Conservation (phyloP, 1,140 invertebrate genomes). For the Psilanteris sp. region DNA sequence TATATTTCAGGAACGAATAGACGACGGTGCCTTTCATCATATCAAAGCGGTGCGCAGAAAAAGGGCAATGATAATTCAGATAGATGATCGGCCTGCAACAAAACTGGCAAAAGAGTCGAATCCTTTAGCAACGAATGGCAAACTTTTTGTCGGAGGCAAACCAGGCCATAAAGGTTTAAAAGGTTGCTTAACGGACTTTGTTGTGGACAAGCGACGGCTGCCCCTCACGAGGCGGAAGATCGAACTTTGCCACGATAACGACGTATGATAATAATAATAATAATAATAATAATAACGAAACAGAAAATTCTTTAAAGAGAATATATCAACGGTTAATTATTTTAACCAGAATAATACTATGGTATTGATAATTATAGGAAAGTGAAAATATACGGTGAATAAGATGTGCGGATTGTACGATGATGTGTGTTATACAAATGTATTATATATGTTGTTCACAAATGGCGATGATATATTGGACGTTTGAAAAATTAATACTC, state of each 20-base stretch:
- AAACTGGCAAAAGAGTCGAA: constrained; percentile 71
- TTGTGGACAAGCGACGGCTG: constrained; percentile 80
- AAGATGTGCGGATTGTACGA: constrained; percentile 3
- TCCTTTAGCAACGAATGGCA: constrained; percentile 75
- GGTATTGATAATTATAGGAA: constrained; percentile 5
- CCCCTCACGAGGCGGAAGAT: constrained; percentile 76
- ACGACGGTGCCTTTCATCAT: constrained; percentile 75
- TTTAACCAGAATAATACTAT: neutral
- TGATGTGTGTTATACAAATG: constrained; percentile 31
- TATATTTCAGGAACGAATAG: constrained; percentile 79
- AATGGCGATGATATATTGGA: constrained; percentile 29
- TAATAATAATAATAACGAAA: no score
- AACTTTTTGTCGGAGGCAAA: constrained; percentile 77
- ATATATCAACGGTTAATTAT: no score
- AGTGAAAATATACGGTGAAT: no score
- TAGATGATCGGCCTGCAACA: constrained; percentile 78
- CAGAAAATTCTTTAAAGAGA: no score
- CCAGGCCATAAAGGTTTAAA: constrained; percentile 83
- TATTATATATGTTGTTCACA: constrained; percentile 39
- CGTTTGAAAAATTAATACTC: constrained; percentile 37
- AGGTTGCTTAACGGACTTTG: constrained; percentile 83
- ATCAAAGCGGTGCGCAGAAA: constrained; percentile 76
- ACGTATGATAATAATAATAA: constrained; percentile 75
- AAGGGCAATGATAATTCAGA: constrained; percentile 81
- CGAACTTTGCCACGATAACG: constrained; percentile 80